Evolutionary conservation across 1,140 invertebrate species (phyloP), one percentile per base, ranked within the genome.

Genomic region (Diabrotica virgifera): DNA sequence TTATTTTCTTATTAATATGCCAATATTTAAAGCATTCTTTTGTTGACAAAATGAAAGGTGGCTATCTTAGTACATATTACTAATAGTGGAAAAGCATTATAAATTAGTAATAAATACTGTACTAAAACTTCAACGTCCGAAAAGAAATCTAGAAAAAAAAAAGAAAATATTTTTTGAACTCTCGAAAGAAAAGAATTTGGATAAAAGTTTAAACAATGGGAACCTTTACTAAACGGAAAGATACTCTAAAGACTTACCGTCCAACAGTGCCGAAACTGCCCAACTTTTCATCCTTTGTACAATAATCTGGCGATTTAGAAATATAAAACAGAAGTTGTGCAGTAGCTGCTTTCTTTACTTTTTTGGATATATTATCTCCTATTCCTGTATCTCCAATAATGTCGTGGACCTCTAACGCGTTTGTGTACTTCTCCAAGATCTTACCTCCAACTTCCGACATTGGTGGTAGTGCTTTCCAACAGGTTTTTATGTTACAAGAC

Each of bases 401-500:
- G 70, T 82, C 79, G 37, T 86, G 82, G 67, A 94, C 88, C 67
- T 87, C 85, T 74, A 87, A 88, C 52, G 94, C 93, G 66, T 87
- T 86, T 70, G 89, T 86, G 81, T 95, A 96, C 74, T 90, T 90
- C 64, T 86, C 85, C 81, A 92, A 86, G n/a, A 97, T 83, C 62
- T 87, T 87, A 68, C 90, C 86, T n/a, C 93, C 94, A 51, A 97
- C 89, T 70, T 87, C 83, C 54, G 87, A 83, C 83, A 97, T 96
- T 8, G 89, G 86, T 11, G 92, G 91, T 77, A 96, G 81, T 24
- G 91, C 92, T 74, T 87, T 85, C 96, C 96, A 98, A 80, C 96
- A 98, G 0, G 95, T 98, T 76, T 92, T 90, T 76, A 97, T 85
- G 5, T 92, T 93, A 77, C 96, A 98, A 36, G 94, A 95, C 2